Evolutionary conservation across 2,888 invertebrate species (phyloP).

Genomic region (Allacma fusca): DNA sequence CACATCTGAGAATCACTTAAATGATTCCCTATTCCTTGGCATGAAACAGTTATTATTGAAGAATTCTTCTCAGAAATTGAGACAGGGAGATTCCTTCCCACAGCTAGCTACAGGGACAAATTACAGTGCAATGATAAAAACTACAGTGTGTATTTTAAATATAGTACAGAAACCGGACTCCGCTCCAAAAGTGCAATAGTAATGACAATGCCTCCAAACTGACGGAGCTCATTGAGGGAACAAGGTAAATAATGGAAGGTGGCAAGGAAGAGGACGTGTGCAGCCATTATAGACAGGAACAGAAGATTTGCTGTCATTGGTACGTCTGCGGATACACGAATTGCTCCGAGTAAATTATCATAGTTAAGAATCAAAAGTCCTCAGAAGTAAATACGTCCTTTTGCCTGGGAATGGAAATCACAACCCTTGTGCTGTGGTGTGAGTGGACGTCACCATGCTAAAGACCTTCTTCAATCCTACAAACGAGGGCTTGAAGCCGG

Average conservation of each 20-base stretch:
- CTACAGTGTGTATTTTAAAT: too few relatives aligned
- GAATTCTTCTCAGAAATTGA: too few relatives aligned
- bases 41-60: too few relatives aligned
- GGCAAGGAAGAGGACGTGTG: background rate
- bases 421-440: background rate
- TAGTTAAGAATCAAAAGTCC: constrained; percentile 8
- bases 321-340: background rate
- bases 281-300: background rate
- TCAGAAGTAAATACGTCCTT: constrained; percentile 3
- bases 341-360: background rate
- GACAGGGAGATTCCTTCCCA: too few relatives aligned
- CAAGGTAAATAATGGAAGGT: background rate
- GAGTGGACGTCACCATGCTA: constrained; percentile 12
- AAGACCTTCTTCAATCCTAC: background rate
- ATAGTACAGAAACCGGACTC: too few relatives aligned
- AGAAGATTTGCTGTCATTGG: background rate
- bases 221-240: background rate
- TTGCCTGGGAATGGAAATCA: constrained; percentile 10
- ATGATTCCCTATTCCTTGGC: too few relatives aligned
- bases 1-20: too few relatives aligned
- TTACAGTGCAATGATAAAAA: too few relatives aligned
- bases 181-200: too few relatives aligned
- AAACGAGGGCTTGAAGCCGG: background rate
- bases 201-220: too few relatives aligned
- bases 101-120: too few relatives aligned